Conservation (phyloP, 2,888 invertebrate genomes). For the Torymus tubicola region DNA sequence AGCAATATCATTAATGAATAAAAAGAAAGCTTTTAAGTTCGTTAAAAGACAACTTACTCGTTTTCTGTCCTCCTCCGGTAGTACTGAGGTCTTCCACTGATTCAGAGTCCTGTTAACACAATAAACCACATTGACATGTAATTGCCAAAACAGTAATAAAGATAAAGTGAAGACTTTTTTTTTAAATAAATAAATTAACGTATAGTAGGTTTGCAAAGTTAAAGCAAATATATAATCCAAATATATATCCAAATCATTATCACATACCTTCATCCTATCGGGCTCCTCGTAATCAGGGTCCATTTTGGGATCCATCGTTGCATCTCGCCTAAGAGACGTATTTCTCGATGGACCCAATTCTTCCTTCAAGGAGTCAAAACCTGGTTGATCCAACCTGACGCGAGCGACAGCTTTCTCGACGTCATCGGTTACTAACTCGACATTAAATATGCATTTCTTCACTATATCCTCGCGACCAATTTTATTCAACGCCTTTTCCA, state of each 20-base stretch:
- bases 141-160: slow-evolving; percentile 47
- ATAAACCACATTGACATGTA: slow-evolving; percentile 20
- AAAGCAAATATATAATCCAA: no score
- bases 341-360: slow-evolving; percentile 86
- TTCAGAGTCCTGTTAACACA: slow-evolving; percentile 76
- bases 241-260: background rate
- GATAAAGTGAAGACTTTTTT: slow-evolving; percentile 4
- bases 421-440: slow-evolving; percentile 88
- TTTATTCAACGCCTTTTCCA: slow-evolving; percentile 86
- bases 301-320: slow-evolving; percentile 78
- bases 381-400: slow-evolving; percentile 78
- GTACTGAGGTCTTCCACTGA: slow-evolving; percentile 76
- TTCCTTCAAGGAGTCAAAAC: slow-evolving; percentile 82
- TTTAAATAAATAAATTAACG: no score
- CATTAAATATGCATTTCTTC: slow-evolving; percentile 84
- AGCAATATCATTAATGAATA: slow-evolving; percentile 28
- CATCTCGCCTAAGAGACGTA: slow-evolving; percentile 83
- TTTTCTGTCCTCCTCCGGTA: slow-evolving; percentile 65
- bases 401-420: slow-evolving; percentile 79
- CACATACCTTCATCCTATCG: slow-evolving; percentile 82
- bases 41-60: slow-evolving; percentile 66
- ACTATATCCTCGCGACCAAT: slow-evolving; percentile 91
- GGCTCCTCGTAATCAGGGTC: slow-evolving; percentile 80
- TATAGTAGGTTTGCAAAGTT: no score
- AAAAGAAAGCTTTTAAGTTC: background rate